phyloP scores from a whole-genome alignment of 2,797 vertebrate species.

The Bovichtus variegatus region DNA sequence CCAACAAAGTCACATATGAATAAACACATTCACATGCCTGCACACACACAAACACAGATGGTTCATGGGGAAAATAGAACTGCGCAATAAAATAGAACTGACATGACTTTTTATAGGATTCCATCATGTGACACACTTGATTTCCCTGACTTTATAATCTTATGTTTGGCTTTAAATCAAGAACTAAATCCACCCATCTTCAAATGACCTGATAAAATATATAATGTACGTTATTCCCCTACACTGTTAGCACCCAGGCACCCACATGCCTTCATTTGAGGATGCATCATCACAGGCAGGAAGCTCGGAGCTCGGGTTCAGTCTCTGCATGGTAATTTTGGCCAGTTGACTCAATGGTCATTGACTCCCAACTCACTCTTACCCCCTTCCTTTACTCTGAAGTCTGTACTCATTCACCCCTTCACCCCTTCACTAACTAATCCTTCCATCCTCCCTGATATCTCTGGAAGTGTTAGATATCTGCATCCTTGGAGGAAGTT shows the following conservation, averaged over 20 bases:
- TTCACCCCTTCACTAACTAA: slow-evolving; percentile 68
- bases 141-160: neutral
- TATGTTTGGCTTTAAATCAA: slow-evolving; percentile 9
- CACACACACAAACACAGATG: slow-evolving; percentile 37
- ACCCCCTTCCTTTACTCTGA: slow-evolving; percentile 56
- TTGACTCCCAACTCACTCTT: slow-evolving; percentile 72
- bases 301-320: slow-evolving; percentile 58
- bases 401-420: slow-evolving; percentile 72
- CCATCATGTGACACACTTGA: neutral
- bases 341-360: slow-evolving; percentile 75
- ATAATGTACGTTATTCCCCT: slow-evolving; percentile 7
- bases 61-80: slow-evolving; percentile 31
- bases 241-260: slow-evolving; percentile 11
- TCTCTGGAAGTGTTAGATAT: slow-evolving; percentile 56
- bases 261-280: slow-evolving; percentile 30
- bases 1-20: slow-evolving; percentile 54
- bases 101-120: neutral
- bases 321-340: slow-evolving; percentile 61
- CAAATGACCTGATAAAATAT: neutral
- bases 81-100: slow-evolving; percentile 18
- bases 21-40: slow-evolving; percentile 55
- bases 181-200: neutral
- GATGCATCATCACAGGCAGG: slow-evolving; percentile 68
- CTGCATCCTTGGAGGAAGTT: slow-evolving; percentile 52
- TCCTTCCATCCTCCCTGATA: slow-evolving; percentile 65